Evolutionary conservation across 2,797 vertebrate species (phyloP), one percentile per base, ranked within the genome.

Genomic region (Takifugu ocellatus): DNA sequence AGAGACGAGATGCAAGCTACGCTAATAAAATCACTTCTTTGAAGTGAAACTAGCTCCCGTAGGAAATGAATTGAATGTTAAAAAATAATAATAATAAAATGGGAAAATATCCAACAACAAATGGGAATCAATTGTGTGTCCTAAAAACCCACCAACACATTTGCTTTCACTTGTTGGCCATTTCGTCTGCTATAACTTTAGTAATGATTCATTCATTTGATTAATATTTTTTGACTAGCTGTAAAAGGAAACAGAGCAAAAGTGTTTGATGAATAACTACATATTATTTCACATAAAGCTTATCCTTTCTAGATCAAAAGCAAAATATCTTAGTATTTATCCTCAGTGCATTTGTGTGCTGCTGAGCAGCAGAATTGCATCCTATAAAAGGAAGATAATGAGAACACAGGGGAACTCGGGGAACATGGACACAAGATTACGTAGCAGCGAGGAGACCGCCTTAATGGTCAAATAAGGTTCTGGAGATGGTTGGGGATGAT

Each of bases 331-430:
- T 52, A 21, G 59, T 68, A 69, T 82, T 81, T 81, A 75, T 62
- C 59, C 74, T 79, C 63, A 49, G 58, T 72, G 75, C 78, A 65
- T 81, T 64, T 77, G 52, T 73, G 75, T 77, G 68, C 65, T 78
- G 74, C 78, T 71, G 81, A 79, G 67, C 65, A 54, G 79, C 79
- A 74, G 64, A 82, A 75, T 47, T 33, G 51, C 64, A 68, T 79
- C 70, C 66, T 78, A 68, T 81, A 78, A 83, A 80, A 78, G 59
- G 56, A 49, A 71, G 79, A 78, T 89, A 87, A 89, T 87, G 83
- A 89, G 84, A 82, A 83, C 84, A 83, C 87, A 73, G 55, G 82
- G 85, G 84, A 85, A 56, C 60, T 54, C 59, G 33, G 71, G 70
- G 74, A 80, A 81, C 59, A 72, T 66, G 64, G 74, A 70, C 74